Base-by-base conservation (phyloP, 2,797 vertebrate species). In the Champsocephalus esox region DNA sequence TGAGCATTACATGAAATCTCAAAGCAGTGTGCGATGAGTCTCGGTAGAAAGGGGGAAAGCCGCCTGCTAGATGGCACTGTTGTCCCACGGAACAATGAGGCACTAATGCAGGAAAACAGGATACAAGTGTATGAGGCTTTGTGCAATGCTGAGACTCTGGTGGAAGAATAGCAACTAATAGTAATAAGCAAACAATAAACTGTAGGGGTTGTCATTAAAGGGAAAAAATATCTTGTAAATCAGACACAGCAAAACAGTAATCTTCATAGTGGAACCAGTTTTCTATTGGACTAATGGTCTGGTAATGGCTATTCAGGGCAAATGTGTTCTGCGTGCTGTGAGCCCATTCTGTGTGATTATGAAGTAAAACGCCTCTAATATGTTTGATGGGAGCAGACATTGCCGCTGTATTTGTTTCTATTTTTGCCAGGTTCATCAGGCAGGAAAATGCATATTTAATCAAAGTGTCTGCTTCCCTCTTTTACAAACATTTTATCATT, bases 1-100 rank as follows among this genome's bases (percentile, higher is more conserved):
- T 88, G 89, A 88, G 92, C 90, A 91, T 91, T 90, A 90, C 88
- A 85, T 89, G 88, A 85, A 91, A 90, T 79, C 92, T 90, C 86
- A 86, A 88, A 88, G 83, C 70, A 62, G 61, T 46, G 69, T 73
- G 83, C 48, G 64, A 71, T 52, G 71, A 77, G 54, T 64, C 46
- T 55, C 68, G 54, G 59, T 10, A 38, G 55, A 63, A 28, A 43
- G 73, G 73, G 64, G 68, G 10, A 11, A 24, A 81, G 68, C 67
- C 44, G 64, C 88, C 92, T 92, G 89, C 94, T 95, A 96, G 95
- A 94, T 95, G 95, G 95, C 94, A 95, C 92, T 95, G 94, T 96
- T 94, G 93, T 73, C 82, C 84, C 87, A 92, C 79, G 48, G 19
- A 56, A 89, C 60, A 60, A 6, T 49, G 57, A 28, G 54, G 57